Percentiles rank a stretch among this genome's conserved stretches.
These are phyloP conservation scores for Eriocheir sinensis DNA, from an alignment of 1,140 invertebrate species.

Conservation along the genomic window DNA sequence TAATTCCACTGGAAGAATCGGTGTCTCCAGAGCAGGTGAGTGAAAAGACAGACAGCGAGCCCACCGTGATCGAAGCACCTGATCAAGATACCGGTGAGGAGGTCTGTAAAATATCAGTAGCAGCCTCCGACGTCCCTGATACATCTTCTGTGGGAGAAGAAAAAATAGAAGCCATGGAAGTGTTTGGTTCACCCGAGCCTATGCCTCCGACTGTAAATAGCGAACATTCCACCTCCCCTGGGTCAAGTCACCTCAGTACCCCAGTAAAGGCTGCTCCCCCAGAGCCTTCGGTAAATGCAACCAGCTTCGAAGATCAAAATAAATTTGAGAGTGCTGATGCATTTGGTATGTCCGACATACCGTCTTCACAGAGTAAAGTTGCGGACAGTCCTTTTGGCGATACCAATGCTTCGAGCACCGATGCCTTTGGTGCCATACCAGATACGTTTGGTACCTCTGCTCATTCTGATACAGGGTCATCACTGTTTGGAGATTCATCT, in stretches of 20 bases:
- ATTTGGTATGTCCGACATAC: constrained; percentile 56
- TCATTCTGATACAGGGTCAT: constrained; percentile 49
- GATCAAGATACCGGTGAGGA: constrained; percentile 64
- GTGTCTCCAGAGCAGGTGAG: constrained; percentile 78
- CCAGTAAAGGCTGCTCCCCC: constrained; percentile 39
- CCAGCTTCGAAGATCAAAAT: constrained; percentile 56
- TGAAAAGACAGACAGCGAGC: constrained; percentile 78
- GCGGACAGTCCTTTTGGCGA: constrained; percentile 77
- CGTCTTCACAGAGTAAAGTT: constrained; percentile 37
- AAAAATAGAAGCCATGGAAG: constrained; percentile 65
- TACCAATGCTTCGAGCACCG: constrained; percentile 37
- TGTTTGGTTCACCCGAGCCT: constrained; percentile 73
- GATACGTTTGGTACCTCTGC: constrained; percentile 78
- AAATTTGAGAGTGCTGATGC: constrained; percentile 48
- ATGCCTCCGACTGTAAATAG: constrained; percentile 54
- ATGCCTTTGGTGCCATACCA: constrained; percentile 77
- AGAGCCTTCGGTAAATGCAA: constrained; percentile 52
- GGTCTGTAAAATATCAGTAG: constrained; percentile 51
- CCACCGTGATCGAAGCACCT: constrained; percentile 77
- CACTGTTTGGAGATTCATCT: constrained; percentile 67
- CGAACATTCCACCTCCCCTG: constrained; percentile 50
- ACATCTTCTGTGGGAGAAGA: constrained; percentile 61
- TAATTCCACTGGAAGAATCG: constrained; percentile 56
- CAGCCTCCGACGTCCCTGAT: constrained; percentile 61
- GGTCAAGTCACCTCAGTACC: constrained; percentile 57